Conservation (phyloP, 2,888 invertebrate species). For the Stratiomys singularior region DNA sequence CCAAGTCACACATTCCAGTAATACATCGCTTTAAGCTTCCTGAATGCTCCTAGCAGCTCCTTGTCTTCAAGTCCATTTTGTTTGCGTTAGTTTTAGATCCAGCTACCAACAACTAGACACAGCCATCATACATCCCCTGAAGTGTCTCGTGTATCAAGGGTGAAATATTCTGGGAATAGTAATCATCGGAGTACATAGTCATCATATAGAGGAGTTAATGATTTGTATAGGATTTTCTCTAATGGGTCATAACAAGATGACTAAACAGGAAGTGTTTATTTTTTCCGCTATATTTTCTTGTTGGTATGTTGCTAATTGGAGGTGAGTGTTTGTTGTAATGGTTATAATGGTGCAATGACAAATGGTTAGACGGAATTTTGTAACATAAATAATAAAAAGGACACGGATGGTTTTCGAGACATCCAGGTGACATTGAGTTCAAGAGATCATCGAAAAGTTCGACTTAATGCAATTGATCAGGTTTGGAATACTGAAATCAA, state of each 20-base stretch:
- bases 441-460: no score
- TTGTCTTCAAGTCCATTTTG: not conserved
- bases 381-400: no score
- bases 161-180: not conserved
- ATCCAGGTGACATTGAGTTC: no score
- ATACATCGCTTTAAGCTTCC: not conserved
- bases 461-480: not conserved
- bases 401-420: no score
- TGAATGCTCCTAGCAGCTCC: not conserved
- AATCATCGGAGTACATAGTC: slow-evolving; percentile 7
- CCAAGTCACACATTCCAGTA: not conserved
- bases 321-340: slow-evolving; percentile 10
- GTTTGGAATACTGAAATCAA: no score
- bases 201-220: slow-evolving; percentile 27
- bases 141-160: not conserved
- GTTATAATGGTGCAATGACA: not conserved
- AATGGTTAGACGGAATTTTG: not conserved
- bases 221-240: slow-evolving; percentile 40
- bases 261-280: not conserved
- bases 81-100: not conserved
- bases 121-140: not conserved
- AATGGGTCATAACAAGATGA: slow-evolving; percentile 36
- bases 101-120: no score
- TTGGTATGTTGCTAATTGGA: slow-evolving; percentile 24
- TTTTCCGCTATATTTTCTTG: not conserved